Conservation (phyloP, 2,888 invertebrate species). For the Heliconius sara region DNA sequence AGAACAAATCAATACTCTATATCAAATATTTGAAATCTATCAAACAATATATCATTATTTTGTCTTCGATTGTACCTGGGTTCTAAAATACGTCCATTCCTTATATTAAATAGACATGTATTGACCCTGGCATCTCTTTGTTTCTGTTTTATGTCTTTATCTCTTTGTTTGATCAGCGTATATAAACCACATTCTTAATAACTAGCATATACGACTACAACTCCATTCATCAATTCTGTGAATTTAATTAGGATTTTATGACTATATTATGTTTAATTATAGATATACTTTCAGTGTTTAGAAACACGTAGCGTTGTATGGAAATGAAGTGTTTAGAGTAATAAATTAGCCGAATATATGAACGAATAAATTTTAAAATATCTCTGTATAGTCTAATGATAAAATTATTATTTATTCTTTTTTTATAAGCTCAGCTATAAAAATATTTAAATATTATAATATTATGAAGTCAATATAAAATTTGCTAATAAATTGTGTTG, state of each 20-base stretch:
- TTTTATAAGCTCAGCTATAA: neutral
- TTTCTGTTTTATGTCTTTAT: too few relatives aligned
- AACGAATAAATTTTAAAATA: neutral
- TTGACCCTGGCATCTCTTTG: neutral
- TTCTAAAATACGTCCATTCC: neutral
- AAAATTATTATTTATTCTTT: neutral
- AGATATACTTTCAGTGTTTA: too few relatives aligned
- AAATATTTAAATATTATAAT: too few relatives aligned
- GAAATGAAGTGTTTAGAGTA: too few relatives aligned
- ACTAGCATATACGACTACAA: neutral
- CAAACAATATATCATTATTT: neutral
- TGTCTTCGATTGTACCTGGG: neutral
- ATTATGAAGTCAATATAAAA: too few relatives aligned
- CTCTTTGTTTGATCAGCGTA: neutral
- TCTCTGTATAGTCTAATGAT: neutral
- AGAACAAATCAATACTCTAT: neutral
- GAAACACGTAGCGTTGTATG: too few relatives aligned
- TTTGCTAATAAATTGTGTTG: too few relatives aligned
- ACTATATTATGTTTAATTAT: neutral
- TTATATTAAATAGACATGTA: neutral
- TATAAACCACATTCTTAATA: slow-evolving; percentile 4
- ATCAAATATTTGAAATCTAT: too few relatives aligned
- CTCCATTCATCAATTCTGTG: neutral
- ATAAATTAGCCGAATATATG: neutral
- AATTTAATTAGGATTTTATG: neutral